Conservation (phyloP, 1,140 invertebrate genomes). For the Thaumatotibia leucotreta region DNA sequence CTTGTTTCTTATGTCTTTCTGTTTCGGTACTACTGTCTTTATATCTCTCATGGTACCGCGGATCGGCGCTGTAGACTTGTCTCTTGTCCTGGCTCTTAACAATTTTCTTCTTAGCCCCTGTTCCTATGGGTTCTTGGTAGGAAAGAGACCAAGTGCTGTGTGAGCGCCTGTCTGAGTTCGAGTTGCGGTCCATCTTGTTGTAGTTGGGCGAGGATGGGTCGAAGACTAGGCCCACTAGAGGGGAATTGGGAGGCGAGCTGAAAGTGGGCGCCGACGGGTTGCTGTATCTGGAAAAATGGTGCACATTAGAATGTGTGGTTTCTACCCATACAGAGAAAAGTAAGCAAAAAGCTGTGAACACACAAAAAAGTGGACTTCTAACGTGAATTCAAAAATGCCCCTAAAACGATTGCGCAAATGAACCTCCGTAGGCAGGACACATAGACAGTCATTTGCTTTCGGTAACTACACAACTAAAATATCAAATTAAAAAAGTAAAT, state of each 20-base stretch:
- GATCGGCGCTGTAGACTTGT: slow-evolving; percentile 46
- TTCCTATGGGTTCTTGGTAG: slow-evolving; percentile 66
- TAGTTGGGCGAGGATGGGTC: slow-evolving; percentile 57
- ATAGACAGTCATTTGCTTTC: too few species aligned
- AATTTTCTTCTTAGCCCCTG: slow-evolving; percentile 68
- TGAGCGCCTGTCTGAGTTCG: slow-evolving; percentile 48
- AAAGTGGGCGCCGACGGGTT: slow-evolving; percentile 55
- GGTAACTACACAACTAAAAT: too few species aligned
- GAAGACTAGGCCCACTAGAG: slow-evolving; percentile 59
- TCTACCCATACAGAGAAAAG: too few species aligned
- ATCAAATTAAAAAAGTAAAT: too few species aligned
- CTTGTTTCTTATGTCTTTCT: slow-evolving; percentile 54
- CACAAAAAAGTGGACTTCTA: too few species aligned
- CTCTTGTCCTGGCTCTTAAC: slow-evolving; percentile 65
- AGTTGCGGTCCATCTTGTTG: slow-evolving; percentile 41
- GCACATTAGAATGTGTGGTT: background rate
- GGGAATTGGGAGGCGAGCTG: slow-evolving; percentile 65
- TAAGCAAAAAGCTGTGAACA: too few species aligned
- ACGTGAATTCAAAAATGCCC: too few species aligned
- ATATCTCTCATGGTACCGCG: slow-evolving; percentile 53
- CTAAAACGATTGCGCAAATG: too few species aligned
- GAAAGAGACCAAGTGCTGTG: slow-evolving; percentile 58
- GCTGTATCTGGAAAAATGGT: slow-evolving; percentile 49
- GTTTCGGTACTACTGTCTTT: slow-evolving; percentile 51
- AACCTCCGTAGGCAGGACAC: too few species aligned